Evolutionary conservation across 1,140 invertebrate genomes (phyloP).

Genomic region (Cylas formicarius): DNA sequence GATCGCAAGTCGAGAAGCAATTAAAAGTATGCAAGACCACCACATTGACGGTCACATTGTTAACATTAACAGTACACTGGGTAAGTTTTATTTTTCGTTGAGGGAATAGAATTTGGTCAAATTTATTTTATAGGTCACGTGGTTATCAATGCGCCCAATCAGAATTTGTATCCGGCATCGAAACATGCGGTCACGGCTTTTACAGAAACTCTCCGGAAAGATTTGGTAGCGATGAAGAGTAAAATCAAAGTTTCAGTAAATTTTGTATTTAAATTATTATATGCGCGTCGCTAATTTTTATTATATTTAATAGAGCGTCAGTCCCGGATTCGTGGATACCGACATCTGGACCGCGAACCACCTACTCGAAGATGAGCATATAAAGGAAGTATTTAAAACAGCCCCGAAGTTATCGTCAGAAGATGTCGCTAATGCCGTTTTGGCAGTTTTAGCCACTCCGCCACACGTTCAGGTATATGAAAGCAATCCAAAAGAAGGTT

Average conservation of each 20-base stretch:
- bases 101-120: conserved; percentile 51
- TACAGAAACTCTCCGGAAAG: conserved; percentile 47
- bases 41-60: conserved; percentile 62
- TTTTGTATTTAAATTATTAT: conserved; percentile 1
- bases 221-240: conserved; percentile 40
- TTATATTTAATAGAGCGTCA: conserved; percentile 8
- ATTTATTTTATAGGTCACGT: conserved; percentile 30
- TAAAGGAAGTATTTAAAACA: background rate
- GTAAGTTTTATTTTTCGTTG: conserved; percentile 59
- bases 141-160: conserved; percentile 7
- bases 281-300: conserved; percentile 1
- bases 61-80: conserved; percentile 58
- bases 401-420: conserved; percentile 11
- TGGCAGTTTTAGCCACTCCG: conserved; percentile 53
- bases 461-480: conserved; percentile 53
- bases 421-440: conserved; percentile 51
- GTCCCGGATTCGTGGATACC: conserved; percentile 10
- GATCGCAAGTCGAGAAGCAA: conserved; percentile 56
- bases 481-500: too few species aligned
- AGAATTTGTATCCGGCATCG: conserved; percentile 46
- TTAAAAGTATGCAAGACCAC: conserved; percentile 59
- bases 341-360: background rate
- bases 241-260: conserved; percentile 44
- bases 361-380: background rate
- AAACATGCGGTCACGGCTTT: conserved; percentile 51